Evolutionary conservation across 2,797 vertebrate genomes (phyloP).

Genomic region (Arvicola amphibius): DNA sequence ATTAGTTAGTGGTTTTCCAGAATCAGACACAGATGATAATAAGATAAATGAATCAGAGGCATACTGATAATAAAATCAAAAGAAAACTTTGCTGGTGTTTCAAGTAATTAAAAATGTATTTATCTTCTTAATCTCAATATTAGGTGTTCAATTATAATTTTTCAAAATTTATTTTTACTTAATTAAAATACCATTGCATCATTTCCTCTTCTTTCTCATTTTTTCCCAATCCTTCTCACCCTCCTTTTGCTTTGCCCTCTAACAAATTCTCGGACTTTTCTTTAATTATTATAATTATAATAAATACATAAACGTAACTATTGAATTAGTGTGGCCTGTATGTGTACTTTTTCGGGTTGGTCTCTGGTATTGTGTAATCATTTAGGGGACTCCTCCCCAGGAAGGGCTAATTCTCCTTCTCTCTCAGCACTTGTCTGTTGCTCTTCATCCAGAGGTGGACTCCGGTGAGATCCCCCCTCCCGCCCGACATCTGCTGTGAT

Average conservation of each 20-base stretch:
- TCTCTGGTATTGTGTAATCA: neutral
- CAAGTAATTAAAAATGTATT: slow-evolving; percentile 40
- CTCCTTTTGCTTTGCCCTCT: neutral
- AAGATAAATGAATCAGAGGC: slow-evolving; percentile 62
- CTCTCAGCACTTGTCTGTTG: neutral
- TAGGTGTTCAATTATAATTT: slow-evolving; percentile 53
- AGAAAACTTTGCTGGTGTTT: slow-evolving; percentile 46
- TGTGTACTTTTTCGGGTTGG: neutral
- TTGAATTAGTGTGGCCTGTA: neutral
- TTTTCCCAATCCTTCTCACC: neutral
- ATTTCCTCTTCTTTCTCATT: neutral
- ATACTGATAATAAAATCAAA: slow-evolving; percentile 4
- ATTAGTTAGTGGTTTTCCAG: slow-evolving; percentile 66
- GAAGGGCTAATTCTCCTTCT: neutral
- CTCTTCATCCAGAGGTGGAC: neutral
- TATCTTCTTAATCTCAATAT: slow-evolving; percentile 20
- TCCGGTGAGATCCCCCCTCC: neutral
- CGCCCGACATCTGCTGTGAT: neutral
- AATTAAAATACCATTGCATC: neutral
- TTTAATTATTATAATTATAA: neutral
- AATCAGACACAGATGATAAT: slow-evolving; percentile 76
- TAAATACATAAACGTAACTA: neutral
- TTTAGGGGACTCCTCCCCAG: neutral
- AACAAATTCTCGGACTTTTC: neutral
- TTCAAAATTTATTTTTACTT: neutral